Evolutionary conservation across 2,113 vertebrate species (phyloP), one percentile per base, ranked within the genome.

Genomic region (Taurulus bubalis): DNA sequence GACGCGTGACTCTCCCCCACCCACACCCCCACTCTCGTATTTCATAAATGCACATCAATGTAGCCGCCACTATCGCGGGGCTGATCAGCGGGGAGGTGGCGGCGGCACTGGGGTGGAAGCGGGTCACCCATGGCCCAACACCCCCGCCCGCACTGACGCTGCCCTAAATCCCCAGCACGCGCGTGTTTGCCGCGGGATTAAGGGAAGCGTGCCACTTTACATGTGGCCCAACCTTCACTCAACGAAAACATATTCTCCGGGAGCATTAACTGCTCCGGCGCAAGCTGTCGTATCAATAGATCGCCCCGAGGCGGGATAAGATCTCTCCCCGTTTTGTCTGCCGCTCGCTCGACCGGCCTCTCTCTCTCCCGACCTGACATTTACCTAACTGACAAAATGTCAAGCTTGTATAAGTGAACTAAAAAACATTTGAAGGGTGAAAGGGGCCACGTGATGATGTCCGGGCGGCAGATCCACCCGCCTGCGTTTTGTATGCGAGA

Each of bases 261-360:
- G 14, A 84, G 91, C 83, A 91, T 93, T 90, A 91, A 72, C 68
- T 88, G 90, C 88, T 90, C 89, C 85, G 76, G 80, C 83, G 84
- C 91, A 93, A 82, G 89, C 88, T 85, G 89, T 89, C 78, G 24
- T 78, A 88, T 87, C 84, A 87, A 91, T 79, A 87, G 83, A 75
- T 84, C 55, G 65, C 32, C 60, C 42, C 7, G 5, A 0, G n/a
- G 15, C 15, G 69, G 79, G 93, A 94, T 95, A 92, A 94, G 86
- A 94, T 94, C 93, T 95, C 91, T 90, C 88, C 91, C 91, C 51
- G 42, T 87, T 93, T 87, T 79, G 66, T 84, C 74, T 84, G 22
- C 63, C 34, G 60, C 56, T 40, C 22, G 60, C 77, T 69, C 63
- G 42, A 22, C 62, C 16, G 79, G 60, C 82, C 79, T 74, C 42